Base-by-base conservation (phyloP, 2,113 vertebrate genomes). In the Caracal caracal region DNA sequence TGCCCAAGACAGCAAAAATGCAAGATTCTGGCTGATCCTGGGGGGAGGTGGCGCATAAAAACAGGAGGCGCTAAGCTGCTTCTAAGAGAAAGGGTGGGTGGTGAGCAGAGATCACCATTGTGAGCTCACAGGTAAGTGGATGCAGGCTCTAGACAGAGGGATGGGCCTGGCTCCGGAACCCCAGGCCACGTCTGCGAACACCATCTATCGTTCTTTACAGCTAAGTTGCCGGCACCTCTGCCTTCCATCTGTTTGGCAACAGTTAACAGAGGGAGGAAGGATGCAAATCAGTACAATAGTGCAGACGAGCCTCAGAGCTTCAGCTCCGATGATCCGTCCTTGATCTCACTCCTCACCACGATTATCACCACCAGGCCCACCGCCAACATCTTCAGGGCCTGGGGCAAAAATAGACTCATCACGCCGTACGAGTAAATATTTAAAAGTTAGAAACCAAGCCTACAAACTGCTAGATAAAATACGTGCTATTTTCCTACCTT, bases 371-470 rank as follows among this genome's bases (percentile, higher is more conserved):
- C 12, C 28, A 79, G 82, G n/a, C 3, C 35, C 26, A 63, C 20
- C 9, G 37, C 47, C 56, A 28, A 82, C 63, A 81, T 17, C 0
- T 40, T 26, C 24, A 87, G 43, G 19, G 9, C 71, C 76, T 47
- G 12, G 22, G 15, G 24, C 24, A 86, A 93, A 47, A 84, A 13
- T 43, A 26, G 56, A 71, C 49, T 51, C 37, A 71, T 59, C 30
- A 56, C 10, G 47, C 6, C 19, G 61, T 24, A 19, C 61, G 71
- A 65, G 51, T 76, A 70, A 53, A 33, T 88, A 76, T 79, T 87
- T 88, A n/a, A 73, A 94, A 94, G 56, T 80, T 66, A 88, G 4
- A 90, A 87, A 26, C 22, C 65, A 65, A 33, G 35, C 33, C 71
- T 75, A 47, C 9, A 61, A 65, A 65, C 47, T n/a, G 65, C 83